Conservation (phyloP, 2,113 vertebrate genomes). For the Reinhardtius hippoglossoides region DNA sequence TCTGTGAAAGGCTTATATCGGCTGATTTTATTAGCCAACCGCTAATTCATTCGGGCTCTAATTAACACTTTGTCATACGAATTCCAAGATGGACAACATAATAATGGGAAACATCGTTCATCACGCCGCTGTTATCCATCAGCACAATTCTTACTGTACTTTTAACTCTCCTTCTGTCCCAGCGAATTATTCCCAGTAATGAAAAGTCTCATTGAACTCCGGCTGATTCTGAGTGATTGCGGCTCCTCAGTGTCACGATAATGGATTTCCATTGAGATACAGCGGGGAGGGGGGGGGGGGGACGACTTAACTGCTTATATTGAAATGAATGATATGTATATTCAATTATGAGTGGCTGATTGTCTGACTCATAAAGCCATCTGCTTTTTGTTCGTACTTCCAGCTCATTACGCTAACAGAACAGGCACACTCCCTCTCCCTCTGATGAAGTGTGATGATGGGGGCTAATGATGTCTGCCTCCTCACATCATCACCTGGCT, state of each 20-base stretch:
- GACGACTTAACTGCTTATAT: conserved; percentile 34
- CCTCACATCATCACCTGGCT: conserved; percentile 70
- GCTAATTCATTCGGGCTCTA: neutral
- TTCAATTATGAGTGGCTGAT: conserved; percentile 64
- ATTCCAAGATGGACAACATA: conserved; percentile 14
- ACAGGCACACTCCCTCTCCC: conserved; percentile 56
- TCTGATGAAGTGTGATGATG: conserved; percentile 77
- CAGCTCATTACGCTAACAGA: conserved; percentile 75
- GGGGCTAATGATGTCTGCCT: conserved; percentile 74
- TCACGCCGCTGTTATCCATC: conserved; percentile 11
- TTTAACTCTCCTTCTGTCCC: conserved; percentile 21
- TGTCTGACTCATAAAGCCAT: conserved; percentile 77
- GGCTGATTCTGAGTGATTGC: conserved; percentile 52
- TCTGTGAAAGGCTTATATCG: neutral
- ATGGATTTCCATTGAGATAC: conserved; percentile 46
- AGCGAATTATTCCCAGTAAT: conserved; percentile 33
- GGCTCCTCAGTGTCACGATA: conserved; percentile 37
- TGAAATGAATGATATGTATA: conserved; percentile 59
- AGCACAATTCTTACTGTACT: conserved; percentile 19
- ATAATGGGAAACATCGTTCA: neutral
- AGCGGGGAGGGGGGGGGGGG: neutral
- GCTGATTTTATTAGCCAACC: neutral
- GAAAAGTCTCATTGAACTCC: conserved; percentile 53
- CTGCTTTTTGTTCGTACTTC: conserved; percentile 78
- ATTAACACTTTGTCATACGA: conserved; percentile 8